Percentiles rank a stretch among this genome's conserved stretches.
These are phyloP conservation scores for Erethizon dorsatum DNA, from an alignment of 2,797 vertebrate genomes.

Conservation along the genomic window DNA sequence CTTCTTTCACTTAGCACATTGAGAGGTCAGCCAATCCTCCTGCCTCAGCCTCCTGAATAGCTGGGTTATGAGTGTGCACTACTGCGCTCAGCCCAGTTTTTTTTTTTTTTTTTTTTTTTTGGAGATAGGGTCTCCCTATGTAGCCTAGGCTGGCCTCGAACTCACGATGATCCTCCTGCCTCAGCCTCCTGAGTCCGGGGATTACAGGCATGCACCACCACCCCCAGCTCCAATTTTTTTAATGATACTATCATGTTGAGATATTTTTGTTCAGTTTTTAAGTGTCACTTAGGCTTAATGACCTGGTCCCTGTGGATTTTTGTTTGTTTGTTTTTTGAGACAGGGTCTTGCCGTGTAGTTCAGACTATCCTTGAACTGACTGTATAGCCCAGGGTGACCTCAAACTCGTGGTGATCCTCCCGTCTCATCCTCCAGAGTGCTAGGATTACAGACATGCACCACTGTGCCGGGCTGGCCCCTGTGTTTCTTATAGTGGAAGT, in stretches of 20 bases:
- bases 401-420: not conserved
- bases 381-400: not conserved
- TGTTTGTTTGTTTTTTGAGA: not conserved
- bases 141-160: no score
- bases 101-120: no score
- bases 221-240: not conserved
- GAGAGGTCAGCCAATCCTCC: not conserved
- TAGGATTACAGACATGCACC: not conserved
- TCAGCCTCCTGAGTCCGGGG: no score
- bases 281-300: not conserved
- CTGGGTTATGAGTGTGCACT: not conserved
- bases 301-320: not conserved
- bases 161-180: no score
- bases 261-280: not conserved
- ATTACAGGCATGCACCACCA: no score
- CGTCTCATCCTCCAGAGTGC: not conserved
- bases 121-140: no score
- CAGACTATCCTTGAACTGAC: not conserved
- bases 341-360: not conserved
- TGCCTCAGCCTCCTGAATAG: not conserved
- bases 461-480: not conserved
- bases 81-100: not conserved
- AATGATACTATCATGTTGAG: not conserved
- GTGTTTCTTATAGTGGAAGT: constrained; percentile 6
- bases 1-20: not conserved